Base-by-base conservation (phyloP, 2,797 vertebrate species). In the Parambassis ranga region DNA sequence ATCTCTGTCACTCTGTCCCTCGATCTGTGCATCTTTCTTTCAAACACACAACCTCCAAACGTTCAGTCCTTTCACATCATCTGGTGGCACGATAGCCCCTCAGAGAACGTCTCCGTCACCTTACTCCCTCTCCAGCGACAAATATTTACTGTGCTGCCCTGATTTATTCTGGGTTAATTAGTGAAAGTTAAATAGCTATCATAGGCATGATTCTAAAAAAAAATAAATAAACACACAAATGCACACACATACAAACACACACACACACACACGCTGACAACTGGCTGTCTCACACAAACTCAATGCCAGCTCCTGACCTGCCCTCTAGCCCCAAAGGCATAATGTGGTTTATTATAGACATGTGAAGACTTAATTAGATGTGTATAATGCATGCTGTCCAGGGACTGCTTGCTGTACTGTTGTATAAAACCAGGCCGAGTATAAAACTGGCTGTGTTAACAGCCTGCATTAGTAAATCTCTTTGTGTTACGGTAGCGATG, bases 161-260 rank as follows among this genome's bases (percentile, higher is more conserved):
- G 78, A 90, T 91, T 93, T 92, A 91, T 81, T 74, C 70, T 91
- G 81, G 83, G 88, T 91, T 93, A 93, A 91, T 94, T 92, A 92
- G 90, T 68, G 65, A 80, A 84, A 62, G 81, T 86, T 90, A 91
- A 90, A 86, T 83, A 85, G 87, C 83, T 79, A 88, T 88, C 79
- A 83, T 51, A 79, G 73, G 36, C 56, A 19, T 39, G 69, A 68
- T 74, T 68, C 58, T 51, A 44, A 46, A 66, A 64, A 77, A 48
- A 18, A n/a, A n/a, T n/a, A n/a, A 33, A 46, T 15, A 43, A 38
- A 75, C 56, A 66, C 47, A 65, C 67, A 62, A 46, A 37, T 10
- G 35, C 32, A 53, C 62, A 47, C 3, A 19, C 32, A 51, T 20
- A 10, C 43, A 36, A 42, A 20, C 41, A 27, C 65, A 49, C 49